Base-by-base conservation (phyloP, 2,888 invertebrate genomes). In the Malthinus seriepunctatus region DNA sequence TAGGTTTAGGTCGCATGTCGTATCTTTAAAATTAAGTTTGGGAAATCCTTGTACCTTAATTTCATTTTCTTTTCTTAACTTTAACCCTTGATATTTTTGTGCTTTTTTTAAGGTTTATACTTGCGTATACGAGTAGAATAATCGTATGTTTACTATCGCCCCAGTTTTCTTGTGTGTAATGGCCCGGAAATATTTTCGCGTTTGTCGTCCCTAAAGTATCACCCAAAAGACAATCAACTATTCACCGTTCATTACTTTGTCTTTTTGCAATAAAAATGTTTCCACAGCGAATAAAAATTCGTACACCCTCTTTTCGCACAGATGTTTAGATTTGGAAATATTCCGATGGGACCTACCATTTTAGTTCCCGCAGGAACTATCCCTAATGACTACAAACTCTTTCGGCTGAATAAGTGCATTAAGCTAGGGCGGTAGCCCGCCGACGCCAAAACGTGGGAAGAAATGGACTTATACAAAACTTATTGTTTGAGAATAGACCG, bases 231-330 rank as follows among this genome's bases (percentile, higher is more conserved):
- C 53, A 53, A 59, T 59, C 53, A 53, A 42, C 58, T 48, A 49
- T 58, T 54, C 46, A 46, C 46, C 60, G 51, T 60, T 60, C 60
- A 60, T 56, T 60, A 60, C 51, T 8, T 39, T 52, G 56, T 49
- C 51, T 55, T 49, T 38, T 51, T 47, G 48, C 50, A 51, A 56
- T 55, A 56, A 55, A 60, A 55, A 60, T 45, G 48, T 54, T 39
- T 34, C 37, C 42, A 32, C 34, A 32, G 48, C 33, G 50, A 47
- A 51, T 54, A 51, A 54, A 53, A 23, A 57, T 52, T 45, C 33
- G 37, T 47, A 49, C 57, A 39, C 35, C 45, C 52, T 51, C 23
- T 23, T 23, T 23, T 23, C 32, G 34, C 47, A 52, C 47, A 54
- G 49, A 59, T 50, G 59, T 59, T 38, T 14, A 35, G 35, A 47